phyloP scores from a whole-genome alignment of 2,797 vertebrate species.

The Poecilia picta region DNA sequence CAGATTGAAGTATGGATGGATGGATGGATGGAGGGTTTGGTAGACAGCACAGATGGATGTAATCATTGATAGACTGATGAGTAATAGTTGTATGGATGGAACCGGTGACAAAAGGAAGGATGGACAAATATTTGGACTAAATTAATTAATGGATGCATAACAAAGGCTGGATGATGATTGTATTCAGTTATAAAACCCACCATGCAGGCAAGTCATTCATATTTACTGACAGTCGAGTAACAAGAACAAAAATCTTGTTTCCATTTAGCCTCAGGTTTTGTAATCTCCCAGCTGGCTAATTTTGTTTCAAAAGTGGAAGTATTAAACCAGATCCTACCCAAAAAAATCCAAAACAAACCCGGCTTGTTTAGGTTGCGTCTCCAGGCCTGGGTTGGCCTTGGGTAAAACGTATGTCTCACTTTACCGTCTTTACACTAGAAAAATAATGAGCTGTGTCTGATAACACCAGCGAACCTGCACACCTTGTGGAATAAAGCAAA shows the following conservation, averaged over 20 bases:
- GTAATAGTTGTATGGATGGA: no score
- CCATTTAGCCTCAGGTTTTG: background rate
- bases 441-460: slow-evolving; percentile 27
- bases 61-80: no score
- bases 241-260: background rate
- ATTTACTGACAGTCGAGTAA: background rate
- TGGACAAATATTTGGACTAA: background rate
- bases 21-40: no score
- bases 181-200: background rate
- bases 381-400: slow-evolving; percentile 3
- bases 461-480: slow-evolving; percentile 20
- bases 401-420: slow-evolving; percentile 46
- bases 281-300: background rate
- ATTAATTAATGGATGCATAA: background rate
- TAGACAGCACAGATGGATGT: no score
- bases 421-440: slow-evolving; percentile 42
- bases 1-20: no score
- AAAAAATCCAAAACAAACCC: slow-evolving; percentile 15
- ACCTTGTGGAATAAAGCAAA: slow-evolving; percentile 13
- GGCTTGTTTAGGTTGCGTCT: background rate
- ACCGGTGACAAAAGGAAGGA: background rate
- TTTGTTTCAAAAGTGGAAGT: slow-evolving; percentile 31
- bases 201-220: no score
- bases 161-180: background rate
- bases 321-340: slow-evolving; percentile 55